Evolutionary conservation across 2,888 invertebrate genomes (phyloP).

Genomic region (Oxytorus armatus): DNA sequence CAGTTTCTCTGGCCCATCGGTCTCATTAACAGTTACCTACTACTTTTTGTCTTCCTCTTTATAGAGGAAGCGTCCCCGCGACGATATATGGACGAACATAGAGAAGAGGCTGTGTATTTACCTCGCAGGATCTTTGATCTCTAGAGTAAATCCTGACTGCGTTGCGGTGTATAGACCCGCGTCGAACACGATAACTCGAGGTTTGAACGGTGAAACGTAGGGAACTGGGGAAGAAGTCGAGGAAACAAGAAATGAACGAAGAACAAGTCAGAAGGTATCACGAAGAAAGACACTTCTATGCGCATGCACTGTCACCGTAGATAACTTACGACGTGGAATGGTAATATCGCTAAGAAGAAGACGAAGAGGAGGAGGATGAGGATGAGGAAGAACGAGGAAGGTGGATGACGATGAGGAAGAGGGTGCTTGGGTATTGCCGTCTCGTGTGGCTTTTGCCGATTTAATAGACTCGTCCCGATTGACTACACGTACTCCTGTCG

Average conservation of each 20-base stretch:
- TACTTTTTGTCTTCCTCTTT: constrained; percentile 7
- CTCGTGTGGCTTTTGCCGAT: constrained; percentile 72
- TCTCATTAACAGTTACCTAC: constrained; percentile 52
- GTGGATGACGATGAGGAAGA: constrained; percentile 58
- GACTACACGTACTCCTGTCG: constrained; percentile 73
- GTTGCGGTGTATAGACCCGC: background rate
- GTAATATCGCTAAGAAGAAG: constrained; percentile 68
- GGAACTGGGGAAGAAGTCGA: constrained; percentile 32
- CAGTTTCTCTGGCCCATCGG: background rate
- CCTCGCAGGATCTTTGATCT: background rate
- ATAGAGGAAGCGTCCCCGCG: background rate
- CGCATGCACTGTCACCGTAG: constrained; percentile 76
- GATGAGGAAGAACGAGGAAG: background rate
- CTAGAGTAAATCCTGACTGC: constrained; percentile 11
- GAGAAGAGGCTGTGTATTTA: background rate
- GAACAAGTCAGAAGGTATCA: constrained; percentile 56
- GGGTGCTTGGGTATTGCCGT: constrained; percentile 72
- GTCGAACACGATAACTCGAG: constrained; percentile 28
- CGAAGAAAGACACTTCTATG: constrained; percentile 75
- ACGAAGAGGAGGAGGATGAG: constrained; percentile 1
- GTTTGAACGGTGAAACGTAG: constrained; percentile 16
- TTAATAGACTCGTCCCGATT: constrained; percentile 81
- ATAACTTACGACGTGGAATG: constrained; percentile 78
- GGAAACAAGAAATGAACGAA: constrained; percentile 41
- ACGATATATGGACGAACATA: constrained; percentile 10